Percentiles rank a stretch among this genome's conserved stretches.
These are phyloP conservation scores for Pluvialis apricaria DNA, from an alignment of 2,113 vertebrate genomes.

Conservation along the genomic window DNA sequence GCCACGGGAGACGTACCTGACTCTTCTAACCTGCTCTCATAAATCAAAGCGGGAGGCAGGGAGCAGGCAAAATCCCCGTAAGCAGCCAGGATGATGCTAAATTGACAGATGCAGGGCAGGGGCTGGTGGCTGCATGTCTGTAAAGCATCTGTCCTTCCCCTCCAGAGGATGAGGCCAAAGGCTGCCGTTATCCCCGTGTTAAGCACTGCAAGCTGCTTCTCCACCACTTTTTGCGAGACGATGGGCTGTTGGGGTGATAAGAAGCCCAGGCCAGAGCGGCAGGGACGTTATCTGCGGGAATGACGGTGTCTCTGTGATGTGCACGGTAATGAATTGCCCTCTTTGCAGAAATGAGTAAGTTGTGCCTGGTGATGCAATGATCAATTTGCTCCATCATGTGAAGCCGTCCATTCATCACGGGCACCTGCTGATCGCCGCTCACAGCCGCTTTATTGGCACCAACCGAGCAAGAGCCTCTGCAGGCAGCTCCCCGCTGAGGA, in stretches of 20 bases:
- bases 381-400: slow-evolving; percentile 68
- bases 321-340: slow-evolving; percentile 58
- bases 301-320: slow-evolving; percentile 6
- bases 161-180: neutral
- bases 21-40: slow-evolving; percentile 2
- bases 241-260: neutral
- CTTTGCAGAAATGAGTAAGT: slow-evolving; percentile 67
- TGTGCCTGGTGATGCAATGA: slow-evolving; percentile 70
- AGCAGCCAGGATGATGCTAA: neutral
- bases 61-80: neutral
- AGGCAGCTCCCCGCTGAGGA: neutral
- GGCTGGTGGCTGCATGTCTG: neutral
- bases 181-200: neutral
- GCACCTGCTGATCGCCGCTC: slow-evolving; percentile 58
- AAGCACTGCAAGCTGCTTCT: neutral
- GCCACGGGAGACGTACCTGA: neutral
- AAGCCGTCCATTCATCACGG: slow-evolving; percentile 76
- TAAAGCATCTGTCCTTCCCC: neutral
- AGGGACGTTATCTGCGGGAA: slow-evolving; percentile 28
- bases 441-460: slow-evolving; percentile 40
- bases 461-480: slow-evolving; percentile 48
- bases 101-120: neutral
- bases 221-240: neutral
- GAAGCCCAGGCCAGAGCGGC: neutral
- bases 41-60: neutral